A percentile compares a stretch with the other conserved stretches of the same genome.
Evolutionary conservation across 53 echinoderm and acorn worm species (phyloP).

Genomic region (Patiria pectinifera): DNA sequence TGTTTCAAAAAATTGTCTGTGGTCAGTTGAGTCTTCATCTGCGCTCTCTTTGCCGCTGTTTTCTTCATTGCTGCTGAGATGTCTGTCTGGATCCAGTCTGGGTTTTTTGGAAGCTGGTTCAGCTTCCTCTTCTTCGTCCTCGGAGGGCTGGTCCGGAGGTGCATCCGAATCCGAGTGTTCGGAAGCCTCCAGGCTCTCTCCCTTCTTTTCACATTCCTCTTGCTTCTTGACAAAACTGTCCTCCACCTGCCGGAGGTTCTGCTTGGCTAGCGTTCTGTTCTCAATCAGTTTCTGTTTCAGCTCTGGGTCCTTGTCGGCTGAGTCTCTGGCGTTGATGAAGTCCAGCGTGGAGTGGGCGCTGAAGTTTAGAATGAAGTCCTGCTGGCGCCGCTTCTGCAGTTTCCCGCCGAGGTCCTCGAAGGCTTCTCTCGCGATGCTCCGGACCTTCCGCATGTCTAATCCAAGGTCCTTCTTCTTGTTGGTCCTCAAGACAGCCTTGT

Average conservation of each 20-base stretch:
- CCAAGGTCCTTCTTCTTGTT: slow-evolving; percentile 70
- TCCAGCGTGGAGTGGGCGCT: slow-evolving; percentile 70
- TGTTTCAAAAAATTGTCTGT: slow-evolving; percentile 14
- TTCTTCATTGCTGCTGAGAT: not conserved
- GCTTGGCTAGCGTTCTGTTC: slow-evolving; percentile 62
- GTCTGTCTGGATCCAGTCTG: slow-evolving; percentile 24
- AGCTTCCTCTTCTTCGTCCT: slow-evolving; percentile 20
- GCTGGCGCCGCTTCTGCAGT: slow-evolving; percentile 76
- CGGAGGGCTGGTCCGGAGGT: slow-evolving; percentile 13
- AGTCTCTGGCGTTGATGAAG: slow-evolving; percentile 65
- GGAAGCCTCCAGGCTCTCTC: slow-evolving; percentile 55
- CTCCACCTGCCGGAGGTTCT: slow-evolving; percentile 71
- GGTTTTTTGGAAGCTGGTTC: slow-evolving; percentile 9
- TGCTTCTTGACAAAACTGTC: slow-evolving; percentile 69
- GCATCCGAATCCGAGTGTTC: slow-evolving; percentile 53
- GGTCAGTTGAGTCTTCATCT: not conserved
- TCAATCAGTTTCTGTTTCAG: slow-evolving; percentile 70
- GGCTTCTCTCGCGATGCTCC: slow-evolving; percentile 76
- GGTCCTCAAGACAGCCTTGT: slow-evolving; percentile 64
- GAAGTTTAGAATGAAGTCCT: slow-evolving; percentile 77
- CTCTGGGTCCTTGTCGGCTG: slow-evolving; percentile 67
- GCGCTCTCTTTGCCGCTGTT: not conserved
- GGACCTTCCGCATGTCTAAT: slow-evolving; percentile 62
- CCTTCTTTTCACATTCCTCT: slow-evolving; percentile 52
- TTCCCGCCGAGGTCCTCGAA: slow-evolving; percentile 82